Evolutionary conservation across 2,888 invertebrate genomes (phyloP), one percentile per base, ranked within the genome.

Genomic region (Diarsia mendica): DNA sequence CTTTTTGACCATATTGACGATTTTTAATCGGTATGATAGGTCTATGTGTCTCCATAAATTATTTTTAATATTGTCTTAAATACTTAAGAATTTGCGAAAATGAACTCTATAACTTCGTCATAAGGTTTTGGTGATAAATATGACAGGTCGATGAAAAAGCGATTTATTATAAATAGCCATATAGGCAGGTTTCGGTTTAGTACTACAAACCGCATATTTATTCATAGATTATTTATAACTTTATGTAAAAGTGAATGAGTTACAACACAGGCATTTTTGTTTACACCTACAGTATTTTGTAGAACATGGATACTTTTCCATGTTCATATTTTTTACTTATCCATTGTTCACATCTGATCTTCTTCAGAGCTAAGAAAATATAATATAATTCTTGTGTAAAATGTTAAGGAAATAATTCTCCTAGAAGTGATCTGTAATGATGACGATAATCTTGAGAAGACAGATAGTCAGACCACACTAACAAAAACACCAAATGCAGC

Each of bases 1-100:
- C 65, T 82, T 80, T 76, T 67, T 74, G 60, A 79, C 74, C 72
- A 86, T 75, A 78, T 73, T 80, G 85, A 74, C 74, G 67, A 85
- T 79, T 85, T 79, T 88, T 81, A 78, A 86, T 88, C 79, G 85
- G 73, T 75, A 84, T 84, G 87, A 85, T 80, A 81, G 70, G 64
- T 66, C 86, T 78, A 80, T 88, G 67, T 79, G 80, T 86, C 89
- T 82, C 66, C 77, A 89, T 88, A 86, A 88, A 86, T 86, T 80
- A 75, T 83, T 74, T 75, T 78, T 80, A 80, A 88, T 87, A 85
- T 73, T 85, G 76, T 82, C 61, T 75, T 55, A 79, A 75, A 85
- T 58, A 48, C 18, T 18, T 20, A 55, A 20, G 13, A 61, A 48
- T 39, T 13, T 63, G 18, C 58, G 0, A 84, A 82, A 77, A 61